Evolutionary conservation across 2,113 vertebrate genomes (phyloP).

Genomic region (Gnathonemus echidnorhynchus): DNA sequence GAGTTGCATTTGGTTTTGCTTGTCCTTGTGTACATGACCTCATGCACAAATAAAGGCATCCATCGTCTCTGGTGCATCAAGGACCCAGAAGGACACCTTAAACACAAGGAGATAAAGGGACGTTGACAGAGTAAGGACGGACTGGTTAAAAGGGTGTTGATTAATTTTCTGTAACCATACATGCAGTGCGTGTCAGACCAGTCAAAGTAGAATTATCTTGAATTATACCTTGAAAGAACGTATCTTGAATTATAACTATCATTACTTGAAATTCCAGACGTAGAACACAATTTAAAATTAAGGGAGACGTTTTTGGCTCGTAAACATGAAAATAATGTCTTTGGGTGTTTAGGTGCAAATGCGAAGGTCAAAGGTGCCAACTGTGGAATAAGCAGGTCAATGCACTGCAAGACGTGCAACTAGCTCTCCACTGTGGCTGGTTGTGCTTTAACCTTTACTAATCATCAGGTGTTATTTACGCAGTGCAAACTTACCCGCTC

Average conservation of each 20-base stretch:
- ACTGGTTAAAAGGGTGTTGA: neutral
- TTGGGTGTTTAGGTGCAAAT: neutral
- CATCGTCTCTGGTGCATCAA: neutral
- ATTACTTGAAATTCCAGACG: neutral
- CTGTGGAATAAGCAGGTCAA: neutral
- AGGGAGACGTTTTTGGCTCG: neutral
- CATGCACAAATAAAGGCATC: neutral
- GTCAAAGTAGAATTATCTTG: neutral
- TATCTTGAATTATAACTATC: neutral
- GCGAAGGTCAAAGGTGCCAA: neutral
- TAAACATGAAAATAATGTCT: neutral
- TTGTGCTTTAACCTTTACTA: neutral
- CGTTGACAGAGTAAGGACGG: neutral
- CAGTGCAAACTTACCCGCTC: neutral
- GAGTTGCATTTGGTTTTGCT: neutral
- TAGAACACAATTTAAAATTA: neutral
- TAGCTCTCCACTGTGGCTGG: neutral
- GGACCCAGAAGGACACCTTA: neutral
- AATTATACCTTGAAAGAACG: neutral
- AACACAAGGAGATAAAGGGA: neutral
- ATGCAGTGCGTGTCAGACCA: neutral
- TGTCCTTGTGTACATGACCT: neutral
- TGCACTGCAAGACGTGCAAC: neutral
- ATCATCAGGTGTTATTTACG: neutral
- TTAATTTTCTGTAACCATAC: neutral